These are phyloP conservation scores for Sebastes vulpes DNA, from an alignment of 2,797 vertebrate species.

Conservation along the genomic window DNA sequence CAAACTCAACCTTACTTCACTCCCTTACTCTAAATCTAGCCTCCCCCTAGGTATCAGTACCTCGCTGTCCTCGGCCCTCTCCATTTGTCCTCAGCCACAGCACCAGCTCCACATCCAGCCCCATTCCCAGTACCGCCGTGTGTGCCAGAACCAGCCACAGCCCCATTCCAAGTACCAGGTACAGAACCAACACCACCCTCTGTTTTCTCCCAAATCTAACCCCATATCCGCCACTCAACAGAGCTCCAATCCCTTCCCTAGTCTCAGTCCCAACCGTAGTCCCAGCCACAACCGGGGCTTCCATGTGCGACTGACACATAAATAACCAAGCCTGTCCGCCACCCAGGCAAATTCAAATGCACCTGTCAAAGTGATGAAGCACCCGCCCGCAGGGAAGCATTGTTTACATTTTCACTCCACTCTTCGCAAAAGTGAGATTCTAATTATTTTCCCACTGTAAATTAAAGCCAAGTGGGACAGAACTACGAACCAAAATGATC, in stretches of 20 bases:
- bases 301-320: conserved; percentile 97
- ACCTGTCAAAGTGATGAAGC: conserved; percentile 99
- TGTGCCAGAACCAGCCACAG: not conserved
- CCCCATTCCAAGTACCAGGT: not conserved
- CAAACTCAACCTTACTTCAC: not conserved
- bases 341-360: conserved; percentile 99
- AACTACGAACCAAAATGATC: conserved; percentile 87
- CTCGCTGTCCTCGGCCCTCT: not conserved
- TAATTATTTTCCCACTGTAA: conserved; percentile 99
- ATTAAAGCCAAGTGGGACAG: conserved; percentile 98
- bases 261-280: conserved; percentile 64
- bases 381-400: conserved; percentile 99
- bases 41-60: not conserved
- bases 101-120: not conserved
- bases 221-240: conserved; percentile 25
- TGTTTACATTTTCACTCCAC: conserved; percentile 99
- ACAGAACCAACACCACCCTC: conserved; percentile 32
- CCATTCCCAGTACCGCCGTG: not conserved
- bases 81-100: not conserved
- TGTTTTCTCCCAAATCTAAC: conserved; percentile 22
- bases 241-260: conserved; percentile 53
- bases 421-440: conserved; percentile 99
- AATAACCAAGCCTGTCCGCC: conserved; percentile 99
- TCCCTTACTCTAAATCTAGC: not conserved
- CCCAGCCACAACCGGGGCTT: conserved; percentile 81